A percentile compares a stretch with the other conserved stretches of the same genome.
Evolutionary conservation across 2,888 invertebrate genomes (phyloP).

Genomic region (Trissolcus brochymenae): DNA sequence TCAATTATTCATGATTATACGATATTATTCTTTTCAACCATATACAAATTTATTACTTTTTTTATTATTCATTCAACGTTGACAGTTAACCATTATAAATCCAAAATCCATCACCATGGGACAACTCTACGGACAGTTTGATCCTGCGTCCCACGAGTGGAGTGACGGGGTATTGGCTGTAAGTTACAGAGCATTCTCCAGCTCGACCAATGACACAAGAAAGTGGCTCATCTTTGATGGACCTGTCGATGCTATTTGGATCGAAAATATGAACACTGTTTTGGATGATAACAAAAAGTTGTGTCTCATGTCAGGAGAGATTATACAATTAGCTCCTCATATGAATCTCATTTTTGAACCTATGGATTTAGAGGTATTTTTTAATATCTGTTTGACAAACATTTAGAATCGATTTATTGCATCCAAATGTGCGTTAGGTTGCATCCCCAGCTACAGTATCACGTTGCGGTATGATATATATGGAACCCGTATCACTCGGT

Average conservation of each 20-base stretch:
- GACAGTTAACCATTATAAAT: conserved; percentile 86
- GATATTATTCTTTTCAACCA: not conserved
- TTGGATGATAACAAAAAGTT: conserved; percentile 97
- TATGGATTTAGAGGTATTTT: conserved; percentile 88
- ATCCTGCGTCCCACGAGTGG: conserved; percentile 96
- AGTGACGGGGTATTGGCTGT: conserved; percentile 92
- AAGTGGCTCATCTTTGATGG: conserved; percentile 98
- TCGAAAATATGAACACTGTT: conserved; percentile 97
- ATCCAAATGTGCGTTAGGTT: conserved; percentile 75
- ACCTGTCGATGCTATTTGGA: conserved; percentile 97
- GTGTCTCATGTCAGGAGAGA: conserved; percentile 97
- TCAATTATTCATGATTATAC: not conserved
- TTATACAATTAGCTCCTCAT: conserved; percentile 92
- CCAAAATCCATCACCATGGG: conserved; percentile 98
- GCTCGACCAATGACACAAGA: conserved; percentile 81
- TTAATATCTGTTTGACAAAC: not conserved
- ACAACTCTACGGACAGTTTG: conserved; percentile 97
- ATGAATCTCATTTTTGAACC: conserved; percentile 96
- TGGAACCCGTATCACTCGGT: conserved; percentile 92
- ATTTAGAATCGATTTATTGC: not conserved
- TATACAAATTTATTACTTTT: not conserved
- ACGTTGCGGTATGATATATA: conserved; percentile 96
- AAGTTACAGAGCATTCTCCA: conserved; percentile 87
- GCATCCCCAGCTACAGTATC: conserved; percentile 95
- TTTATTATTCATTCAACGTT: not conserved